Evolutionary conservation across 2,113 vertebrate genomes (phyloP), one percentile per base, ranked within the genome.

Genomic region (Struthidea cinerea): DNA sequence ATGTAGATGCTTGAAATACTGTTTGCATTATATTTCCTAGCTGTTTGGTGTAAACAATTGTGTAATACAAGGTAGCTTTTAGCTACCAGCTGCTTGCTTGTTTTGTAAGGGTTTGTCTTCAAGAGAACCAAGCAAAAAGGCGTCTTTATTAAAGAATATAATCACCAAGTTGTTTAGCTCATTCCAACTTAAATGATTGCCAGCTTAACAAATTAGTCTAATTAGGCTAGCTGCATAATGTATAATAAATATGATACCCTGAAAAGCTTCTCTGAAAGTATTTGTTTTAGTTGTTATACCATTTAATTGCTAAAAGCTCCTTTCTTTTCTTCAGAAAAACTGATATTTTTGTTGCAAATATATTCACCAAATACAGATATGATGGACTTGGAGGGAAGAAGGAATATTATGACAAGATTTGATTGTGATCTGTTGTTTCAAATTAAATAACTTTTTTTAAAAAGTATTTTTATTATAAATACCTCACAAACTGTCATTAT

Each of bases 11-110:
- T 75, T 94, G 63, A 87, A 94, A 89, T 94, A 91, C 33, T 88
- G 37, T 92, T 96, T 95, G 83, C 9, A 19, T 65, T 93, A 5
- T 60, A 80, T 68, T 90, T 96, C 77, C 59, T 95, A 73, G 90
- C 67, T 96, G 47, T 87, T 96, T 95, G 52, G 20, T 93, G 44
- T 90, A 95, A 96, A 92, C 90, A 97, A 52, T 93, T 91, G 73
- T 65, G 90, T 87, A 93, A 42, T 82, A 87, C 63, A 94, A 32
- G 26, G 47, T 93, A 92, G 47, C 64, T 87, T 80, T 70, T 41
- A 83, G 71, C 93, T 44, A n/a, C 33, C 82, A 96, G 84, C 75
- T 96, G 79, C 84, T 96, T 95, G 32, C 76, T 97, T 96, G 69
- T 91, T 94, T 93, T 82, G 26, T 81, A 84, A 85, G 81, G 57